Base-by-base conservation (phyloP, 2,888 invertebrate genomes). In the Thecocarcelia acutangulata region DNA sequence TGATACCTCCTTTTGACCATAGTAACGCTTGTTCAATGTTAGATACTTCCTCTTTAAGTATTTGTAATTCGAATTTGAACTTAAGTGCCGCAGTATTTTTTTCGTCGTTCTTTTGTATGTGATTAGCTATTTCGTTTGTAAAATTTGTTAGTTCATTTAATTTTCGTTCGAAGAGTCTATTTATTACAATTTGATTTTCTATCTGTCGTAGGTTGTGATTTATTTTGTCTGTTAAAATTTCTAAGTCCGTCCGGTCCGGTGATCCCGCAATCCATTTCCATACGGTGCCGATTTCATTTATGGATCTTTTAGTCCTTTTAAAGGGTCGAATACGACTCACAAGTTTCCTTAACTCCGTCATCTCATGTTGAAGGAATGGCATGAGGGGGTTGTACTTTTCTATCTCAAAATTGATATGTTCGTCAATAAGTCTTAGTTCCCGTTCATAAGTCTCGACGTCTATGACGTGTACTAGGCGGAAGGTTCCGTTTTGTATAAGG, bases 221-320 rank as follows among this genome's bases (percentile, higher is more conserved):
- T 42, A 59, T 42, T 40, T 59, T 59, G 13, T 59, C 58, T 59
- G 58, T 21, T 40, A n/a, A 42, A 59, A 59, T 59, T 0, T 59
- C 42, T n/a, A 59, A 59, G 5, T 42, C 42, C 40, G 19, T 19
- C 40, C 19, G 37, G 40, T 58, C 58, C 19, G 19, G 19, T 58
- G 40, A 58, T 12, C 19, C 58, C 6, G 58, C n/a, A n/a, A n/a
- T n/a, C n/a, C n/a, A n/a, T n/a, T n/a, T n/a, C n/a, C n/a, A n/a
- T n/a, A n/a, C n/a, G n/a, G n/a, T 59, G n/a, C 58, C 58, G 21
- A 42, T 59, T 59, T 59, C 58, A 37, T 58, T 58, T 17, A 58
- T 56, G 33, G 56, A 56, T 33, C 24, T 56, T 56, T 56, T 33
- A 17, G 15, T 33, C 15, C 15, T 56, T 33, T 56, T 56, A 9